These are phyloP conservation scores for Eulacestoma nigropectus DNA, from an alignment of 2,113 vertebrate genomes.

Conservation along the genomic window DNA sequence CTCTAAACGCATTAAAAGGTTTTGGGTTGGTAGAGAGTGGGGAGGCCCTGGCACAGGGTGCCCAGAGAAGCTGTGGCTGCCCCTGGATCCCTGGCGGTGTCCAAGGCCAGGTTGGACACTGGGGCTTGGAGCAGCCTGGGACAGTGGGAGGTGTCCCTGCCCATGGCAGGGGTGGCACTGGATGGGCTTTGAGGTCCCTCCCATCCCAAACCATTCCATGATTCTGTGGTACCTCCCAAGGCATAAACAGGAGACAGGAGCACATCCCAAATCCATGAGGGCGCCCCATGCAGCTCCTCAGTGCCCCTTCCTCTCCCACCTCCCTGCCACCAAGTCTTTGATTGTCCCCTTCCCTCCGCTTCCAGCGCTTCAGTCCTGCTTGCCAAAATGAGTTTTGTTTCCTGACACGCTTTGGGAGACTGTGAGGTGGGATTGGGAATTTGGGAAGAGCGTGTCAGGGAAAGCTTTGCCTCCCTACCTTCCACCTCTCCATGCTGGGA, in stretches of 20 bases:
- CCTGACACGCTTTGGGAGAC: neutral
- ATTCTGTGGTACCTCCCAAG: neutral
- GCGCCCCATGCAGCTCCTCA: neutral
- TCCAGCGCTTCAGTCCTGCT: fast-evolving
- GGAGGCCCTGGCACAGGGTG: neutral
- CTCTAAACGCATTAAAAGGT: neutral
- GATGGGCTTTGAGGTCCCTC: fast-evolving
- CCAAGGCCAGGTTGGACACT: neutral
- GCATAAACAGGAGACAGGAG: neutral
- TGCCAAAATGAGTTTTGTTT: neutral
- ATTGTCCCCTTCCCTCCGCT: neutral
- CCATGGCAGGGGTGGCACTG: neutral
- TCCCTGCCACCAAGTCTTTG: neutral
- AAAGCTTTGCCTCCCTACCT: neutral
- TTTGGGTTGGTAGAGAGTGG: neutral
- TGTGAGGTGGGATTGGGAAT: neutral
- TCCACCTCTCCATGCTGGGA: neutral
- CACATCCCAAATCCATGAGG: neutral
- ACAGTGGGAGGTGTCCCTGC: neutral
- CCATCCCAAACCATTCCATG: neutral
- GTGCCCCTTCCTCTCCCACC: neutral
- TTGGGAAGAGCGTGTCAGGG: fast-evolving
- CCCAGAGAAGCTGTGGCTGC: neutral
- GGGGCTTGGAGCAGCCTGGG: neutral
- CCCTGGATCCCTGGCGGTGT: neutral